Evolutionary conservation across 1,140 invertebrate species (phyloP).

Genomic region (Bradynema listronoti): DNA sequence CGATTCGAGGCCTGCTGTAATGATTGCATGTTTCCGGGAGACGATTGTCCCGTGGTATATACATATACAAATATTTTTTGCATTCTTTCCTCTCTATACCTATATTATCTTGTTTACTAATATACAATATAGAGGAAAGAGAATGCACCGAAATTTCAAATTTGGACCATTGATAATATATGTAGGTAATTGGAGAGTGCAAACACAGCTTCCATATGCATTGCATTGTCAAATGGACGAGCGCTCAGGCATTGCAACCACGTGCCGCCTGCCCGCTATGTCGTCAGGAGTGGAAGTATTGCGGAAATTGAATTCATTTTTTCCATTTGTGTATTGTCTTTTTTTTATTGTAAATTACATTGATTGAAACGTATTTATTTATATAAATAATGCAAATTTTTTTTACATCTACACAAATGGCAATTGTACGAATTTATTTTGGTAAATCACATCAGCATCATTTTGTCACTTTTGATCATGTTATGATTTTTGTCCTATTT

Average conservation of each 20-base stretch:
- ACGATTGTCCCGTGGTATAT: constrained; percentile 80
- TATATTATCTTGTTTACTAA: not conserved
- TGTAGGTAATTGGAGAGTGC: constrained; percentile 89
- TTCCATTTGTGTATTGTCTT: not conserved
- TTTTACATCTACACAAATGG: constrained; percentile 1
- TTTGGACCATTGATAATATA: constrained; percentile 21
- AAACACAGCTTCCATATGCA: constrained; percentile 99
- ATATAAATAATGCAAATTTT: constrained; percentile 9
- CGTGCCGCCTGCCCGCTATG: constrained; percentile 91
- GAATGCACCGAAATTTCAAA: constrained; percentile 8
- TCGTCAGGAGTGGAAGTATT: constrained; percentile 78
- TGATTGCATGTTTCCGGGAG: constrained; percentile 93
- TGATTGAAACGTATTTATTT: constrained; percentile 10
- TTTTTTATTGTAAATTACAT: not conserved
- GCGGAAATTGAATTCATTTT: constrained; percentile 2
- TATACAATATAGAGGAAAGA: constrained; percentile 5
- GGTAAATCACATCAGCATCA: not conserved
- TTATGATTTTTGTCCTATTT: no score
- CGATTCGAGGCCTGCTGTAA: constrained; percentile 96
- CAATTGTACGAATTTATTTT: no score
- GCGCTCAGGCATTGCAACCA: constrained; percentile 67
- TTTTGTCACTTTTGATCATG: not conserved
- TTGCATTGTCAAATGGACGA: constrained; percentile 98
- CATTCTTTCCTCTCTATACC: constrained; percentile 4
- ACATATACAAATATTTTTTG: constrained; percentile 14